Evolutionary conservation across 2,888 invertebrate species (phyloP), one percentile per base, ranked within the genome.

Genomic region (Melipona bicolor): DNA sequence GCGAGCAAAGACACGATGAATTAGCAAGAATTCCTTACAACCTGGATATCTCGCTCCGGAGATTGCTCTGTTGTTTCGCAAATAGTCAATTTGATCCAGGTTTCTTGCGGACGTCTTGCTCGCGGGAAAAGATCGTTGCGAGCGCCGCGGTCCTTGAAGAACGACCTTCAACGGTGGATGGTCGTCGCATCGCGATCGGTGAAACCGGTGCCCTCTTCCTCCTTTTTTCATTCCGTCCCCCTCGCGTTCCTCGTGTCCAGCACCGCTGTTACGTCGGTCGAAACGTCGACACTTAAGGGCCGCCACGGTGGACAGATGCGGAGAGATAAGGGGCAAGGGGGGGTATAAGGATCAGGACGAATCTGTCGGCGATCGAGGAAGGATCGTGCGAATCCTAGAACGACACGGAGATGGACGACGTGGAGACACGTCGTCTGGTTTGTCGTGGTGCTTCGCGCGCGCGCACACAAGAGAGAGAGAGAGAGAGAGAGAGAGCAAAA

Each of bases 321-420:
- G 56, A 36, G 73, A 79, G 81, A 86, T 79, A 78, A 80, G 79
- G 79, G 81, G 73, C 62, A 49, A 43, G 67, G 43, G 62, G 27
- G 27, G 27, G 27, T 24, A 81, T 9, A 21, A 32, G 90, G 76
- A 84, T 88, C 88, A 77, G 85, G 79, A 81, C 87, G 86, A 88
- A 88, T 89, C 87, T 87, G 85, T 89, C 85, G 87, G 82, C 78
- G 83, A 89, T 82, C 81, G 89, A 61, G 87, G 85, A 81, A 84
- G 83, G 79, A 87, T 88, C 89, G 89, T 87, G 91, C 91, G 91
- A 90, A 91, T 89, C 90, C 91, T 91, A 91, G 90, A 90, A 87
- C 84, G 87, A 90, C 87, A 87, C 84, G 82, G 87, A 91, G 90
- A 91, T 91, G 91, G 89, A 91, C 90, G 88, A 90, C 82, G 86